Base-by-base conservation (phyloP, 2,888 invertebrate species). In the Amiota minor region DNA sequence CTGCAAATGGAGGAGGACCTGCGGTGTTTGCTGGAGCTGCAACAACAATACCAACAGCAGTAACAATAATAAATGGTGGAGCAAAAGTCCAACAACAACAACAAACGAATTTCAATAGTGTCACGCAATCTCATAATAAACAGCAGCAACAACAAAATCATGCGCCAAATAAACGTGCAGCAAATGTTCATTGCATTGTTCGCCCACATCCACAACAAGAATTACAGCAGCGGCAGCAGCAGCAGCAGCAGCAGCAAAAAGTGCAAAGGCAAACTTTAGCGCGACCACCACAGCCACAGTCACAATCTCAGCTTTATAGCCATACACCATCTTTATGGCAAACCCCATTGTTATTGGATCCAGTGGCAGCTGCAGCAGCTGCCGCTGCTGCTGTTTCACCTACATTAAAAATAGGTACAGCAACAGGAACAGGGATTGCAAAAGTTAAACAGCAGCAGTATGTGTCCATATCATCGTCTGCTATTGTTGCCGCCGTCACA, bases 301-400 rank as follows among this genome's bases (percentile, higher is more conserved):
- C 35, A 4, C 35, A 35, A 8, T 35, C 6, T 35, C 35, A 35
- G 35, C 79, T 75, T 76, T 80, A 64, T 79, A 80, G 62, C 77
- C 78, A 70, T 79, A 80, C 86, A 61, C 87, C 88, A 10, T 88
- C 88, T 67, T 76, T 88, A 80, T 88, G 88, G 88, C 88, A 88
- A 76, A 88, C 88, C 6, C 88, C 88, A 49, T 79, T 88, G 20
- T 78, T 88, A 45, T 79, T 88, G 80, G 88, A 88, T 53, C 61
- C 83, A 62, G 64, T 76, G 71, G n/a, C 72, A 75, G 9, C 78
- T 67, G 53, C 75, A 76, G 12, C 79, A 56, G 55, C 71, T 64
- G 46, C 64, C 9, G n/a, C 12, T 9, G 14, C 53, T n/a, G 53
- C 53, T n/a, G 35, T 35, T 35, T 35, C 35, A 35, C 35, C 35